Evolutionary conservation across 2,888 invertebrate species (phyloP).

Genomic region (Agonum fuliginosum): DNA sequence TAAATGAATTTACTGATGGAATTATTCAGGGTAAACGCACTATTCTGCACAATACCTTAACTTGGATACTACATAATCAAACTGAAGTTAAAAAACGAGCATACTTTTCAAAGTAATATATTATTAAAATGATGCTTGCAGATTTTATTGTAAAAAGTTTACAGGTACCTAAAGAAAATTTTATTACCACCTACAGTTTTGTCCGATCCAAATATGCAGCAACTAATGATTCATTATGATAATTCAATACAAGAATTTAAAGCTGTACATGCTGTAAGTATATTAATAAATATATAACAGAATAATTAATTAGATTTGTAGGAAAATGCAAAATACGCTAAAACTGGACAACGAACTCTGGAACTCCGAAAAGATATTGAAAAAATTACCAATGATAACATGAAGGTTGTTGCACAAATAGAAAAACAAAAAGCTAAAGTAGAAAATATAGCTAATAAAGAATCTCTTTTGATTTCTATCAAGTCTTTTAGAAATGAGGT

Average conservation of each 20-base stretch:
- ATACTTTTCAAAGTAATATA: constrained; percentile 83
- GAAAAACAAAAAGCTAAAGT: constrained; percentile 74
- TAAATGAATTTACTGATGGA: constrained; percentile 49
- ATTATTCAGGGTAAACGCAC: constrained; percentile 80
- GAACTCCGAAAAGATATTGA: constrained; percentile 90
- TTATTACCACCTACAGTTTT: constrained; percentile 85
- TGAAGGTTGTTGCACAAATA: constrained; percentile 64
- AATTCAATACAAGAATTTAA: constrained; percentile 88
- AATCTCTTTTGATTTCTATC: constrained; percentile 77
- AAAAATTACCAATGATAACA: constrained; percentile 86
- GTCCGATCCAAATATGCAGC: constrained; percentile 83
- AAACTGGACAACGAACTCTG: constrained; percentile 78
- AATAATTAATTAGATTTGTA: constrained; percentile 57
- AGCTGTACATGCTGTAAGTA: constrained; percentile 75
- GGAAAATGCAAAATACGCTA: constrained; percentile 65
- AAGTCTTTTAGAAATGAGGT: constrained; percentile 72
- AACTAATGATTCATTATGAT: constrained; percentile 83
- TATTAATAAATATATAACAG: constrained; percentile 44
- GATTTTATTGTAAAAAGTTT: constrained; percentile 74
- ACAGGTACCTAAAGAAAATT: constrained; percentile 79
- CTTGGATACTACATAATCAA: constrained; percentile 86
- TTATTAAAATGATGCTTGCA: constrained; percentile 43
- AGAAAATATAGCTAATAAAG: constrained; percentile 80
- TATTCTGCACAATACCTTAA: constrained; percentile 84
- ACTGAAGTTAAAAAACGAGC: constrained; percentile 87